phyloP scores from a whole-genome alignment of 2,113 vertebrate species.

The Burhinus bistriatus region DNA sequence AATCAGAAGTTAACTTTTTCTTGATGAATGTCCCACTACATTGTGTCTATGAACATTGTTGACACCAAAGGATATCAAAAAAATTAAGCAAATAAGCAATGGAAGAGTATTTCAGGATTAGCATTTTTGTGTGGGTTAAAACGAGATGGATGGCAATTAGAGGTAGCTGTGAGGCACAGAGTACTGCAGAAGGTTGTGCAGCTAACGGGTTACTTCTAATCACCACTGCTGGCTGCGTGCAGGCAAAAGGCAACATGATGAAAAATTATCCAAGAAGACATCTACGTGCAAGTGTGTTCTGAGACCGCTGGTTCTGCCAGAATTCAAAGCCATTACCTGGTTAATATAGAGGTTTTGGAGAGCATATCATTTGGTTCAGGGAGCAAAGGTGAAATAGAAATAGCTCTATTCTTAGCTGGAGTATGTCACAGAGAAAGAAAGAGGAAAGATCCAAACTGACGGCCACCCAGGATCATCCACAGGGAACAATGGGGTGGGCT shows the following conservation, averaged over 20 bases:
- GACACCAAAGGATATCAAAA: not conserved
- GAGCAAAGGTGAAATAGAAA: not conserved
- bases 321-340: not conserved
- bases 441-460: not conserved
- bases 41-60: not conserved
- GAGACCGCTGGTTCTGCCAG: not conserved
- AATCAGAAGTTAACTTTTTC: not conserved
- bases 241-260: not conserved
- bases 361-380: not conserved
- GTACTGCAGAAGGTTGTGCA: not conserved
- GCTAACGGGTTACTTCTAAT: not conserved
- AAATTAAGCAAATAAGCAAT: not conserved
- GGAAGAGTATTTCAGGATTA: not conserved
- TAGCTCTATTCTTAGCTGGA: not conserved
- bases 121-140: not conserved
- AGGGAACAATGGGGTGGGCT: not conserved
- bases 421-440: not conserved
- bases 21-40: not conserved
- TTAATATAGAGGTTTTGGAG: not conserved
- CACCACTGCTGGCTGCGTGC: fast-evolving
- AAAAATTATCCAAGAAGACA: not conserved
- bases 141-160: not conserved
- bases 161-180: not conserved
- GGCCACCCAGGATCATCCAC: not conserved
- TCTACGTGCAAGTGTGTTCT: not conserved